Evolutionary conservation across 2,113 vertebrate species (phyloP).

Genomic region (Ovis aries): DNA sequence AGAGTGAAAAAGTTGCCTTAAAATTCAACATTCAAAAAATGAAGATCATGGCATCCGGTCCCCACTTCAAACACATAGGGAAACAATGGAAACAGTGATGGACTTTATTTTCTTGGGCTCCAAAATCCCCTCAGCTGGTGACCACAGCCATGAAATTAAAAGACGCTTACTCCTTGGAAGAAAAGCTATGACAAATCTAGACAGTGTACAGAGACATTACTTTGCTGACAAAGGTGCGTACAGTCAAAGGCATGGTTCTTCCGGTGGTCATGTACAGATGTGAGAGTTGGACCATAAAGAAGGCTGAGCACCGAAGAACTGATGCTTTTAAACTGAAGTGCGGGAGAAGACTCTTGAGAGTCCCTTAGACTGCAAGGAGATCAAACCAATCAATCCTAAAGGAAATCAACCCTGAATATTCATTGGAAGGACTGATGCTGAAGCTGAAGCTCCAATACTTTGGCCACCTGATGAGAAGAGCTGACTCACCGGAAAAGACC

Average conservation of each 20-base stretch:
- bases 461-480: background rate
- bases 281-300: background rate
- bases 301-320: background rate
- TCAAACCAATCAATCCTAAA: background rate
- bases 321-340: background rate
- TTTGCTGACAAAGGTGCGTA: background rate
- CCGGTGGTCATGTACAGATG: background rate
- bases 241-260: background rate
- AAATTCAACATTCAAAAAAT: background rate
- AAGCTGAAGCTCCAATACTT: background rate
- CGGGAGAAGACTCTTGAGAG: background rate
- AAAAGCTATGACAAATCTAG: background rate
- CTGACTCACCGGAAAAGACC: background rate
- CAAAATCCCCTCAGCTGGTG: background rate
- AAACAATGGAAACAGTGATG: background rate
- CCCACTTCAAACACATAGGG: background rate
- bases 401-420: background rate
- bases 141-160: background rate
- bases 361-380: background rate
- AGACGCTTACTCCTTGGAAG: background rate
- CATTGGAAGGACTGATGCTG: background rate
- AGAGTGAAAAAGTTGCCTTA: background rate
- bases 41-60: background rate
- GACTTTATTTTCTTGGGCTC: background rate
- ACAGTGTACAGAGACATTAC: background rate